These are phyloP conservation scores for Phalacrocorax pelagicus DNA, from an alignment of 2,113 vertebrate species.

Conservation along the genomic window DNA sequence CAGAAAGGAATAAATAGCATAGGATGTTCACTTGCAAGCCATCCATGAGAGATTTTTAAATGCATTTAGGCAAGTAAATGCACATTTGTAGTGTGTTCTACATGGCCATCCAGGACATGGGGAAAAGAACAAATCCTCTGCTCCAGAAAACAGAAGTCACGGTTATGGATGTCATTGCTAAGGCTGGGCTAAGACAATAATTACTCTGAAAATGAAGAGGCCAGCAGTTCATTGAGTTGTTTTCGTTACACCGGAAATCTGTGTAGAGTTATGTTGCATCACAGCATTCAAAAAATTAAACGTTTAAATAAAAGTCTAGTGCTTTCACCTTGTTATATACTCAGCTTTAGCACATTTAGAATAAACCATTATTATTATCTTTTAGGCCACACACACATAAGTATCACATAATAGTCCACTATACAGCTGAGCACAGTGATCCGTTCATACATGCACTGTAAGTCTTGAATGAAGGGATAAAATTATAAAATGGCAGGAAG, in stretches of 20 bases:
- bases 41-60: background rate
- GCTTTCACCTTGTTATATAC: background rate
- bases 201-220: background rate
- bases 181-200: background rate
- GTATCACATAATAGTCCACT: background rate
- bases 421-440: background rate
- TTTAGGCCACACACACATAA: background rate
- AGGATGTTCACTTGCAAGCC: background rate
- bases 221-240: background rate
- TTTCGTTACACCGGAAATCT: background rate
- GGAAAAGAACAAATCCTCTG: background rate
- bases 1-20: background rate
- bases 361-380: background rate
- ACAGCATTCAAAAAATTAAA: background rate
- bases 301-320: background rate
- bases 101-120: background rate
- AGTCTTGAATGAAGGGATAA: background rate
- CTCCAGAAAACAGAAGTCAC: background rate
- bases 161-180: background rate
- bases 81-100: background rate
- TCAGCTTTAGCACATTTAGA: background rate
- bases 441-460: background rate
- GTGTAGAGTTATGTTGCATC: background rate
- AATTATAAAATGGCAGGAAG: background rate
- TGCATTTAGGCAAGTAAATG: background rate